Evolutionary conservation across 1,140 invertebrate species (phyloP).

Genomic region (Anastrepha ludens): DNA sequence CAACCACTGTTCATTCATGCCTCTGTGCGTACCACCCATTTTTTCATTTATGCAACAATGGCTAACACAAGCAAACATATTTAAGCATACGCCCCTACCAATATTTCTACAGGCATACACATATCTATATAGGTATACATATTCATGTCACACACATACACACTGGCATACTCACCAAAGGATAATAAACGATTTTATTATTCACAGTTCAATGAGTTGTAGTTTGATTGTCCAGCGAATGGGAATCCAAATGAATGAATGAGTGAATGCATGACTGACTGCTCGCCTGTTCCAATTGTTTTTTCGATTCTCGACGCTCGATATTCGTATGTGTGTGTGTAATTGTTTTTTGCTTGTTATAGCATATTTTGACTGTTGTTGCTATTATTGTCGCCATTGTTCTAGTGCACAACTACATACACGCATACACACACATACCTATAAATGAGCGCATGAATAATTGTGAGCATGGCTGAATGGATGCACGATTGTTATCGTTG

Average conservation of each 20-base stretch:
- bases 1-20: too few species aligned
- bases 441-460: constrained; percentile 45
- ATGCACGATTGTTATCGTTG: constrained; percentile 16
- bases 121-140: not conserved
- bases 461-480: constrained; percentile 17
- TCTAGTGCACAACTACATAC: not conserved
- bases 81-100: too few species aligned
- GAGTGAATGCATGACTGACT: constrained; percentile 21
- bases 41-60: too few species aligned
- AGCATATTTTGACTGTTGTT: not conserved
- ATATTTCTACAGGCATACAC: too few species aligned
- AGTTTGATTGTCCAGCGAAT: constrained; percentile 50
- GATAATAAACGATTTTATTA: constrained; percentile 51
- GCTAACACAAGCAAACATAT: too few species aligned
- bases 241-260: not conserved
- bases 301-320: not conserved
- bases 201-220: constrained; percentile 46
- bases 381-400: not conserved
- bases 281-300: not conserved
- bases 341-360: not conserved
- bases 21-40: too few species aligned
- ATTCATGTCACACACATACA: not conserved
- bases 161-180: not conserved
- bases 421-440: not conserved
- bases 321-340: not conserved